Evolutionary conservation across 2,113 vertebrate species (phyloP).

Genomic region (Emydura subglobosa): DNA sequence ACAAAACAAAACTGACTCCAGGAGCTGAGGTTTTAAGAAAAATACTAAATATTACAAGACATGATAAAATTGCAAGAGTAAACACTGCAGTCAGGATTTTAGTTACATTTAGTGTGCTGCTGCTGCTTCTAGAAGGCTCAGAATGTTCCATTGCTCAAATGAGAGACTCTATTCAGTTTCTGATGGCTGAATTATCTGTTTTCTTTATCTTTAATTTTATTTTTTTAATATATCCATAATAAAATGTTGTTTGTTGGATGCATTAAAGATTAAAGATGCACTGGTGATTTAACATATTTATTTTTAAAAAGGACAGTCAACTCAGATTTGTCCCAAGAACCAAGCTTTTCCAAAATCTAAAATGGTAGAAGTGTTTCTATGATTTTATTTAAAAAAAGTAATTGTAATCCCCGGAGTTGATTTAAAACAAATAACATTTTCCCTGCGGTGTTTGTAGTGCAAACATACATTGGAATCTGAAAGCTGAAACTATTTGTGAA

Average conservation of each 20-base stretch:
- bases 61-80: neutral
- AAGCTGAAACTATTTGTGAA: neutral
- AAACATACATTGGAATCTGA: neutral
- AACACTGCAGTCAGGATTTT: neutral
- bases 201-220: neutral
- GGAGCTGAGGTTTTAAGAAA: neutral
- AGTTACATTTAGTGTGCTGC: neutral
- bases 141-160: neutral
- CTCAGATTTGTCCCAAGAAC: neutral
- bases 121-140: neutral
- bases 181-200: neutral
- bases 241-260: neutral
- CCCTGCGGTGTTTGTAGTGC: neutral
- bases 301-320: neutral
- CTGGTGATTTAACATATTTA: neutral
- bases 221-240: neutral
- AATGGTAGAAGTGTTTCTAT: neutral
- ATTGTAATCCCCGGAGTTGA: neutral
- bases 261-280: neutral
- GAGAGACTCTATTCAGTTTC: neutral
- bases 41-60: neutral
- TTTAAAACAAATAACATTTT: neutral
- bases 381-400: neutral
- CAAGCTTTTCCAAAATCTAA: fast-evolving
- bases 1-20: neutral